Base-by-base conservation (phyloP, 2,888 invertebrate species). In the Apeira syringaria region DNA sequence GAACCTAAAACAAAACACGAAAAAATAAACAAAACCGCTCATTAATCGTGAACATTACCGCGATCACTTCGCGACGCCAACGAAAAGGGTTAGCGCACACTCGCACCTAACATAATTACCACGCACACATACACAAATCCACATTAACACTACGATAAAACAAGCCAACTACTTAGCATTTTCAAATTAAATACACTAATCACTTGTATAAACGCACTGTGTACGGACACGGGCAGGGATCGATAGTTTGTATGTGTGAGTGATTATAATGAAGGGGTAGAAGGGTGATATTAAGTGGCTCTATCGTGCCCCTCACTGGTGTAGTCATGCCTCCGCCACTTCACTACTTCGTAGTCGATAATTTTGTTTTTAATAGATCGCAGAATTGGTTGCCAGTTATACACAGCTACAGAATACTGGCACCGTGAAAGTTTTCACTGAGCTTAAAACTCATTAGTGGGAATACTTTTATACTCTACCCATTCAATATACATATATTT, bases 171-270 rank as follows among this genome's bases (percentile, higher is more conserved):
- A 86, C 88, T 89, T 88, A 88, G 84, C 89, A 86, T 88, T 88
- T 88, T 89, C 88, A 86, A 89, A 89, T 89, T 87, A 89, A 88
- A 87, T 86, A 88, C 88, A 88, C 88, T 89, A 89, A 89, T 88
- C 87, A 88, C 86, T 83, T 81, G 82, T 85, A 83, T 84, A 84
- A 82, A 81, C 81, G 78, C 69, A 65, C 47, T 47, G 78, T 75
- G 70, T 80, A 75, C 68, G 70, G 67, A 86, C 68, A 78, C 67
- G 61, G 51, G 56, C 44, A 39, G 42, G 68, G 87, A 84, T 87
- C 88, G 86, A 87, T 87, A 87, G 53, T 80, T 69, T 71, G 67
- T 72, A 49, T 83, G 84, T 88, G 83, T 80, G 86, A 56, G 85
- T 84, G 80, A 85, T 88, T 88, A 88, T 89, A 88, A 88, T 87